phyloP scores from a whole-genome alignment of 2,888 invertebrate species.

The Clanis bilineata region DNA sequence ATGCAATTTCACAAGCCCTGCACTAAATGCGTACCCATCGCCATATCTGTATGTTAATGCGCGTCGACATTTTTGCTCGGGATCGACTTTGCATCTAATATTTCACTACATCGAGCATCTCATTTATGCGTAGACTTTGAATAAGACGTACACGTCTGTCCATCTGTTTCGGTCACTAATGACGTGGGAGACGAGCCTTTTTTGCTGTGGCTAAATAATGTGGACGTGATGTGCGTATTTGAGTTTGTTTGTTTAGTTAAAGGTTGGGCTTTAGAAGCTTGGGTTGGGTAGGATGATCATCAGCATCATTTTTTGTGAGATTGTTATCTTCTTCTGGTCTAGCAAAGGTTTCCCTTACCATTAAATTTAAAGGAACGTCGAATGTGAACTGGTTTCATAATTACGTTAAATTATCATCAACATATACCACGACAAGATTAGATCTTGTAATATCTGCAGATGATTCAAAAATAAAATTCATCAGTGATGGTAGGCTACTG shows the following conservation, averaged over 20 bases:
- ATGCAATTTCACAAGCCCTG: neutral
- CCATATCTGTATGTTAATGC: slow-evolving; percentile 72
- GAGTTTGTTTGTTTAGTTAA: slow-evolving; percentile 41
- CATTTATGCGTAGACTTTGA: slow-evolving; percentile 66
- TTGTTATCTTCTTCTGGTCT: no score
- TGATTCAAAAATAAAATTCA: no score
- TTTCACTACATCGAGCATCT: slow-evolving; percentile 65
- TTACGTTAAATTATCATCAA: no score
- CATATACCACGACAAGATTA: no score
- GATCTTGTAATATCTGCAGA: no score
- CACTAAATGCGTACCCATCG: slow-evolving; percentile 21
- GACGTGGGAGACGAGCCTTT: slow-evolving; percentile 68
- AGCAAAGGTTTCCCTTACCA: no score
- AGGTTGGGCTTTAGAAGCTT: slow-evolving; percentile 16
- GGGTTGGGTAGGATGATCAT: neutral
- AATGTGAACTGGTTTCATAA: no score
- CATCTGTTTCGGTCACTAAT: slow-evolving; percentile 66
- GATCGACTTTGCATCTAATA: slow-evolving; percentile 76
- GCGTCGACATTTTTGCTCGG: slow-evolving; percentile 67
- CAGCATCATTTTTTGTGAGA: neutral
- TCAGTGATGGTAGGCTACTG: no score
- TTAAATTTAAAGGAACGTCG: no score
- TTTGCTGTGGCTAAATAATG: slow-evolving; percentile 69
- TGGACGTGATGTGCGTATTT: slow-evolving; percentile 56
- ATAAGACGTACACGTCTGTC: slow-evolving; percentile 67